Percentiles rank a stretch among this genome's conserved stretches.
Evolutionary conservation across 2,888 invertebrate species (phyloP).

Genomic region (Conistra vaccinii): DNA sequence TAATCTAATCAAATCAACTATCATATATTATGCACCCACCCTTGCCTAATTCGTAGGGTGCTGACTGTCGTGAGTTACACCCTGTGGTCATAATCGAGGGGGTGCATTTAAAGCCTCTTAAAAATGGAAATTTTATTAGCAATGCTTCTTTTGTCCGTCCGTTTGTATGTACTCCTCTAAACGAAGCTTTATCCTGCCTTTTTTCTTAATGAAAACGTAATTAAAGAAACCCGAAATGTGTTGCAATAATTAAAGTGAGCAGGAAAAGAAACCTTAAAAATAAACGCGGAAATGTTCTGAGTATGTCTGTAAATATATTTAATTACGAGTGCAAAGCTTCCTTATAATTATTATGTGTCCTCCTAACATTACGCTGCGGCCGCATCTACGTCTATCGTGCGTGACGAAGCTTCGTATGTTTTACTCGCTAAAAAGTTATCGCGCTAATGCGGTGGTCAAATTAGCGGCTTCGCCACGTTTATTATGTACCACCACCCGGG

Average conservation of each 20-base stretch:
- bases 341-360: not conserved
- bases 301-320: not conserved
- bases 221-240: constrained; percentile 51
- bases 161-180: constrained; percentile 17
- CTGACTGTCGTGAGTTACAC: constrained; percentile 41
- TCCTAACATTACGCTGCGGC: not conserved
- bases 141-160: constrained; percentile 23
- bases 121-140: constrained; percentile 63
- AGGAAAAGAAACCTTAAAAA: constrained; percentile 11
- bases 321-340: not conserved
- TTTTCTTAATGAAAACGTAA: constrained; percentile 55
- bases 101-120: constrained; percentile 46
- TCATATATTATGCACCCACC: constrained; percentile 38
- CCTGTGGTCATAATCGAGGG: constrained; percentile 55
- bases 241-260: constrained; percentile 31
- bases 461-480: too few species aligned
- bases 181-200: constrained; percentile 48
- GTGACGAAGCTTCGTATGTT: too few species aligned
- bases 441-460: too few species aligned
- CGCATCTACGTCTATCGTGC: too few species aligned
- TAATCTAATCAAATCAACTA: constrained; percentile 47
- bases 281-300: not conserved
- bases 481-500: too few species aligned
- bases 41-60: constrained; percentile 48
- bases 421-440: too few species aligned